Conservation (phyloP, 2,113 vertebrate species). For the human (Homo sapiens) region GRCh38 chr6:83201501-83202000, state of each 20-base stretch:
- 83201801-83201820: conserved; percentile 1
- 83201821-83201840: not conserved
- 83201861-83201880: conserved; percentile 1
- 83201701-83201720: not conserved
- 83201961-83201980: not conserved
- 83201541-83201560: not conserved
- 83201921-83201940: not conserved
- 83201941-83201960: not conserved
- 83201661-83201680: conserved; percentile 22
- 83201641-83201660: not conserved
- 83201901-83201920: not conserved
- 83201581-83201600: not conserved
- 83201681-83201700: not conserved
- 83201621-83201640: not conserved
- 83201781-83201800: conserved; percentile 14
- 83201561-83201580: not conserved
- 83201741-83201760: not conserved
- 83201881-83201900: not conserved
- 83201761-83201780: not conserved
- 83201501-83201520: not conserved
- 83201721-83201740: not conserved
- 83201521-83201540: not conserved
- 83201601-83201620: not conserved
- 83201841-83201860: not conserved
- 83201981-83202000: not conserved